Evolutionary conservation across 2,113 vertebrate species (phyloP), one percentile per base, ranked within the genome.

Genomic region (Cinclus cinclus): DNA sequence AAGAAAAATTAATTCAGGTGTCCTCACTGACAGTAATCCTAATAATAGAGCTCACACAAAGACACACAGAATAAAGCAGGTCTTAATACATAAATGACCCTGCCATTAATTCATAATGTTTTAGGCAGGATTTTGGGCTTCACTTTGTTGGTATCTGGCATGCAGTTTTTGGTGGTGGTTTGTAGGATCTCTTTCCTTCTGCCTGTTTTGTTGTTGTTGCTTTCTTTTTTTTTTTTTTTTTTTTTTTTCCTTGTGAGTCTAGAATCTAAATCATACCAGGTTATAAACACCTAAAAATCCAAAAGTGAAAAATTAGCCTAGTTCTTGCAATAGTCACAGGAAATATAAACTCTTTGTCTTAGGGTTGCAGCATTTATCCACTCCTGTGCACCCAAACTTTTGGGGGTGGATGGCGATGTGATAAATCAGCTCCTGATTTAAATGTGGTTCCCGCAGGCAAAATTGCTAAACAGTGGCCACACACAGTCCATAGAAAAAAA

Each of bases 121-220:
- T 77, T 7, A 50, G 35, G 28, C 8, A 77, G 28, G 17, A 41
- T 41, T 50, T 50, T 27, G 58, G 23, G 6, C 7, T 50, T 27
- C 10, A 16, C 4, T 50, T 41, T 63, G 2, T 41, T 50, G 10
- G 17, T 21, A 27, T 33, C 28, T 62, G 28, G n/a, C 21, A 1
- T 0, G 8, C 1, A 8, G 31, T 31, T 59, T 35, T 6, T 24
- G 0, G 7, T 59, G 11, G 1, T 63, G 6, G 0, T 42, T 3
- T 4, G 0, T 0, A 2, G 11, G 13, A 22, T 10, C 3, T 65
- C 4, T 69, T 11, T 24, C 4, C 2, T 9, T 63, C 35, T 39
- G 6, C 4, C 23, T n/a, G 4, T 11, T 18, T 41, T 35, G 46
- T 46, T 46, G 19, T 37, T 37, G 35, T 37, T 37, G 35, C 35